Base-by-base conservation (phyloP, 1,140 invertebrate genomes). In the Phymorhynchus buccinoides region DNA sequence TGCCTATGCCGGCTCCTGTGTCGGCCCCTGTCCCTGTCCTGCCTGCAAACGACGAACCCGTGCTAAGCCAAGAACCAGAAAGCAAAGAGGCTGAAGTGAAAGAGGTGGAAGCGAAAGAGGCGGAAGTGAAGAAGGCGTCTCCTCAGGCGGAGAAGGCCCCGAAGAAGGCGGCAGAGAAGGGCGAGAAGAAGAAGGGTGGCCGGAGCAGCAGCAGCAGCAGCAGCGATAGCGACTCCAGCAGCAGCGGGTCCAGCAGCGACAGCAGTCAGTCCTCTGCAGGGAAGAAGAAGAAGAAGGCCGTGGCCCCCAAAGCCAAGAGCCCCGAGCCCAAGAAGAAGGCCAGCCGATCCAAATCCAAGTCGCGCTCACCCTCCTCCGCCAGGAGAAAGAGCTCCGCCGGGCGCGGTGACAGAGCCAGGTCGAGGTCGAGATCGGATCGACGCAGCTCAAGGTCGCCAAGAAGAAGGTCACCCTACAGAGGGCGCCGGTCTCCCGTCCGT, bases 401-500 rank as follows among this genome's bases (percentile, higher is more conserved):
- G 12, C 3, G 66, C 27, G 18, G 82, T 35, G 42, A 41, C 48
- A 52, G 78, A 27, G 22, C 30, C 80, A 84, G 82, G 66, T 73
- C 80, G 52, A 32, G 73, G 41, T 78, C 73, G 42, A 77, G 85
- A 71, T 84, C 80, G 27, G 35, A 44, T 44, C 66, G 62, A 82
- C 73, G 81, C 52, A 83, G 84, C 42, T 86, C 85, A 52, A 83
- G 83, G 35, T 87, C 89, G 30, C 86, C 87, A 41, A 86, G 77
- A n/a, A 86, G 84, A 78, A 71, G 85, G 52, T 85, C 86, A 30
- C 80, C 84, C 27, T 62, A 75, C 35, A 86, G 81, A 37, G 80
- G 77, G 4, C 78, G 77, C 42, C 79, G 86, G 16, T 85, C 84
- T 9, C 82, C 80, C 1, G 52, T 71, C 1, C 35, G 78, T 37